Base-by-base conservation (phyloP, 2,888 invertebrate species). In the Drosophila tripunctata region DNA sequence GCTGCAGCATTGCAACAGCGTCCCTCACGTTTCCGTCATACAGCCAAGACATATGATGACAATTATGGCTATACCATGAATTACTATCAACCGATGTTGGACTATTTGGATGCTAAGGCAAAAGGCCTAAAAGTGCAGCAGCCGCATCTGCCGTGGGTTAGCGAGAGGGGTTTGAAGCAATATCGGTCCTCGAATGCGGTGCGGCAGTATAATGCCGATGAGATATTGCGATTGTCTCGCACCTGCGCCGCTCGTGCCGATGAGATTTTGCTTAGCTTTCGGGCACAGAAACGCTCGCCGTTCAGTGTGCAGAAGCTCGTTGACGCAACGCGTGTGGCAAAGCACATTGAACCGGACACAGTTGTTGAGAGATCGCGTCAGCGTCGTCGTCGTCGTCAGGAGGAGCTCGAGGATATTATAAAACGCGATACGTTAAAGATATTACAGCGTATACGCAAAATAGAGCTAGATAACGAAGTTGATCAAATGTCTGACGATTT, bases 1-100 rank as follows among this genome's bases (percentile, higher is more conserved):
- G 85, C 90, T 85, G 87, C 89, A 88, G 91, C 92, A 79, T 90
- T 91, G 56, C 61, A 82, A 17, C 54, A 84, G 51, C 89, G 90
- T 69, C 86, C 89, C 54, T 83, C 86, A 47, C 90, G 90, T 58
- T 83, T 89, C 47, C 90, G 90, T 57, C 90, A 85, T 62, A 76
- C 78, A 64, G 80, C 93, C 58, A 93, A 93, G 56, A 94, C 95
- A 61, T 96, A 96, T 92, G 95, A 95, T 89, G 94, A 95, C 91
- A 96, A 96, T 92, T 96, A 96, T 92, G 95, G 95, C 76, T 96
- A 94, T 90, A 96, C 95, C 50, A 95, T 96, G 87, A 95, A 96
- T 92, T 96, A 94, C 91, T 96, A 96, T 92, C 95, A 96, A 90
- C 96, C 96, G 45, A 96, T 96, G 96, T 94, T 96, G 87, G 96